These are phyloP conservation scores for Melanotaenia trifasciata DNA, from an alignment of 2,797 vertebrate species.

Conservation along the genomic window DNA sequence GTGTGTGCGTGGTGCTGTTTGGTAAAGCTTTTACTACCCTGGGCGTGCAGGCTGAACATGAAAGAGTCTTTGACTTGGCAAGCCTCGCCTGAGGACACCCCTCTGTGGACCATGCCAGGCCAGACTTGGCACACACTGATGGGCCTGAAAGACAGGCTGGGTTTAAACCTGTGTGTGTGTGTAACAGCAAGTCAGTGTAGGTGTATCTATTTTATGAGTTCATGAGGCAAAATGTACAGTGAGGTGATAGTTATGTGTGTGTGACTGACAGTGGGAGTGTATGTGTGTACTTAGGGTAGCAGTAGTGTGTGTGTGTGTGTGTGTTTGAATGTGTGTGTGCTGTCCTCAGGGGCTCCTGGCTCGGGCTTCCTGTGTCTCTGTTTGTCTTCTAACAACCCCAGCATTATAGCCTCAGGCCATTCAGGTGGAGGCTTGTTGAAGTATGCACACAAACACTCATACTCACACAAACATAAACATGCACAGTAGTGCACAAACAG, in stretches of 20 bases:
- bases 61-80: conserved; percentile 88
- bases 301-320: conserved; percentile 32
- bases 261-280: conserved; percentile 54
- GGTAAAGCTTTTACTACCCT: conserved; percentile 79
- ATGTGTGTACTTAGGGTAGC: conserved; percentile 43
- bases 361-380: conserved; percentile 85
- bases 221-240: conserved; percentile 53
- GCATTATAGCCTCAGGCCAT: conserved; percentile 73
- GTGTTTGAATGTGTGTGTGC: conserved; percentile 40
- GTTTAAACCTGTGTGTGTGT: conserved; percentile 71
- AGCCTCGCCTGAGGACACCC: conserved; percentile 88
- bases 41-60: conserved; percentile 80
- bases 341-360: conserved; percentile 87
- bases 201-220: conserved; percentile 58
- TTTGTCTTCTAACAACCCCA: conserved; percentile 78
- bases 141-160: conserved; percentile 83
- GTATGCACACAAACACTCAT: conserved; percentile 54
- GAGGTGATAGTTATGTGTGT: conserved; percentile 53
- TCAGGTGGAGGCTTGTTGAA: conserved; percentile 80
- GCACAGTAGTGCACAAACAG: conserved; percentile 25
- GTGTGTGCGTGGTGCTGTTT: conserved; percentile 61
- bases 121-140: conserved; percentile 86
- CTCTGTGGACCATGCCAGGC: conserved; percentile 89
- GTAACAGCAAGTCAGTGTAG: conserved; percentile 12
- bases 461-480: conserved; percentile 40